These are phyloP conservation scores for Decapterus maruadsi DNA, from an alignment of 2,797 vertebrate species.

Conservation along the genomic window DNA sequence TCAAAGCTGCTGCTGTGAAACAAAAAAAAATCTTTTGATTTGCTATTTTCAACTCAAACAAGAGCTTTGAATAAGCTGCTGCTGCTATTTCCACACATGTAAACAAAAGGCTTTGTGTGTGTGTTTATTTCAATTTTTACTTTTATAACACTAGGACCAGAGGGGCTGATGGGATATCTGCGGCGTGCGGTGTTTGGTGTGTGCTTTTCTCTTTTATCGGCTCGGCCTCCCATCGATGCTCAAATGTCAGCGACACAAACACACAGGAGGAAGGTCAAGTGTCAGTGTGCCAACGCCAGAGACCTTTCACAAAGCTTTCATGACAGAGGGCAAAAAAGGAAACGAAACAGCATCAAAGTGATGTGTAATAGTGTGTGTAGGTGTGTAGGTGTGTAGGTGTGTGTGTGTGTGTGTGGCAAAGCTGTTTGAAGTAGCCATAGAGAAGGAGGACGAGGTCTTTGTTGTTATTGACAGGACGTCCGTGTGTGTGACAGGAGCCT, in stretches of 20 bases:
- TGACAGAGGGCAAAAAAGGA: constrained; percentile 28
- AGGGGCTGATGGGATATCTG: too few relatives aligned
- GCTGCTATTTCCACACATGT: constrained; percentile 7
- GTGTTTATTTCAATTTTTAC: too few relatives aligned
- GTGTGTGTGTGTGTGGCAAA: constrained; percentile 5
- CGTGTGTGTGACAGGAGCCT: constrained; percentile 48
- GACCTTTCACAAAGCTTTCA: constrained; percentile 71
- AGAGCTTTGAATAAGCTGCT: background rate
- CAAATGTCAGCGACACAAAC: constrained; percentile 52
- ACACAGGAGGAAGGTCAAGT: constrained; percentile 57
- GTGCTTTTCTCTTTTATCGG: background rate
- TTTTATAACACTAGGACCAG: too few relatives aligned
- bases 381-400: constrained; percentile 9
- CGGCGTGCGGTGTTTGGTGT: too few relatives aligned
- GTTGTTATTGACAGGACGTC: constrained; percentile 63
- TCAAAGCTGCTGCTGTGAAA: constrained; percentile 29
- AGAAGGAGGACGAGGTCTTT: constrained; percentile 28
- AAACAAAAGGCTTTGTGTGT: background rate
- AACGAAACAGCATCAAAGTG: constrained; percentile 55
- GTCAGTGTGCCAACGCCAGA: constrained; percentile 1
- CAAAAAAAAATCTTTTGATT: too few relatives aligned
- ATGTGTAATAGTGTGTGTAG: constrained; percentile 8
- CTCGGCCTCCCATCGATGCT: constrained; percentile 25
- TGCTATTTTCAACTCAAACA: constrained; percentile 2
- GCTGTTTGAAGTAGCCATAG: constrained; percentile 31